Percentiles rank a stretch among this genome's conserved stretches.
Evolutionary conservation across 2,113 vertebrate species (phyloP).

Genomic region (Australoheros scitulus): DNA sequence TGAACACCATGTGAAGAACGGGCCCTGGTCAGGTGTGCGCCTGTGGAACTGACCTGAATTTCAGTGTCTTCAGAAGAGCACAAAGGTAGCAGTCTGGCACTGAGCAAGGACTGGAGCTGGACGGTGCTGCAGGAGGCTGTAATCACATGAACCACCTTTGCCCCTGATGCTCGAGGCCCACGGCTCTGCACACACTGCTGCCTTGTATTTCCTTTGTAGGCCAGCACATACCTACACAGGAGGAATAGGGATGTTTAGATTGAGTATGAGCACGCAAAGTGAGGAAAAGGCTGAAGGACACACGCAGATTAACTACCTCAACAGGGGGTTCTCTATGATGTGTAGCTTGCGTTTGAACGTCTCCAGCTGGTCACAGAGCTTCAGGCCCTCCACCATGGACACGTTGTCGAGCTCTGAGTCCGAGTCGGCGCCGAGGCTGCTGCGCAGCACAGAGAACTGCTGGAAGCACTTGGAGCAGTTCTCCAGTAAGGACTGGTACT

Average conservation of each 20-base stretch:
- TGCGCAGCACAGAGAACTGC: conserved; percentile 86
- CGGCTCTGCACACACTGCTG: conserved; percentile 82
- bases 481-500: conserved; percentile 84
- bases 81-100: conserved; percentile 83
- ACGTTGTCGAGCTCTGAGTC: conserved; percentile 88
- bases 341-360: conserved; percentile 89
- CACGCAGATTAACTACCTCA: conserved; percentile 46
- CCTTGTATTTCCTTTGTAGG: conserved; percentile 85
- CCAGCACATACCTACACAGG: conserved; percentile 88
- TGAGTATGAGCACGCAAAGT: accelerated
- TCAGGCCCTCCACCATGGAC: conserved; percentile 93
- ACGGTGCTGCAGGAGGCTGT: conserved; percentile 75
- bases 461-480: conserved; percentile 85
- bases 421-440: conserved; percentile 80
- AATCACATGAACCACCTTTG: conserved; percentile 88
- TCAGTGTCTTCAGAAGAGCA: conserved; percentile 80
- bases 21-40: neutral
- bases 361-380: conserved; percentile 89
- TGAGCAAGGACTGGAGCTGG: conserved; percentile 84
- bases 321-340: conserved; percentile 92
- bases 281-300: neutral
- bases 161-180: conserved; percentile 77
- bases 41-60: conserved; percentile 82
- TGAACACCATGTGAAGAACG: neutral
- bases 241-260: neutral